Percentiles rank a stretch among this genome's conserved stretches.
phyloP scores from a whole-genome alignment of 2,888 invertebrate genomes.

The Anoncus sp. region DNA sequence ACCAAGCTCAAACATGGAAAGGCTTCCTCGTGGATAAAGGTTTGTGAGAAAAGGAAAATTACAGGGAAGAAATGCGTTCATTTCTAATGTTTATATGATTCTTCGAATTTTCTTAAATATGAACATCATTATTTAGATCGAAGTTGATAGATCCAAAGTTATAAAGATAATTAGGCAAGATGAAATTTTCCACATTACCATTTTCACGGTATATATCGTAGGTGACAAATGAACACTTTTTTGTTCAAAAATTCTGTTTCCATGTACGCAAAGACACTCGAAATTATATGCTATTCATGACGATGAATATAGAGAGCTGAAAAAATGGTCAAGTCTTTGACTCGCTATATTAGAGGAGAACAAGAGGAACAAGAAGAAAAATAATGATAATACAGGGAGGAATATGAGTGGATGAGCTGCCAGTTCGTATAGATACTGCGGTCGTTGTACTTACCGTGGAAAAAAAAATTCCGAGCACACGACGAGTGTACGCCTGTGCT shows the following conservation, averaged over 20 bases:
- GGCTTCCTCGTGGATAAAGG: no score
- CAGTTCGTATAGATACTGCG: conserved; percentile 38
- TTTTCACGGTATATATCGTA: background rate
- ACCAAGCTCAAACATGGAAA: no score
- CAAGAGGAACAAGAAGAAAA: conserved; percentile 9
- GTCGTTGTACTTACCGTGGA: conserved; percentile 49
- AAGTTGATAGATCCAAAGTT: background rate
- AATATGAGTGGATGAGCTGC: conserved; percentile 44
- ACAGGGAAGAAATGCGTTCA: no score
- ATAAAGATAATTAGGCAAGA: background rate
- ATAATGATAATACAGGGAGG: conserved; percentile 37
- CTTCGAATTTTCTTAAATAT: background rate
- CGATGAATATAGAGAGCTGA: conserved; percentile 8
- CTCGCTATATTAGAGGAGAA: conserved; percentile 5
- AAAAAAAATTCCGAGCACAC: conserved; percentile 46
- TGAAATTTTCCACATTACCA: background rate
- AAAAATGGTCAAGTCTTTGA: conserved; percentile 50
- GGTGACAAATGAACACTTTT: background rate
- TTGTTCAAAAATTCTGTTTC: background rate
- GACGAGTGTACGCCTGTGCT: conserved; percentile 54
- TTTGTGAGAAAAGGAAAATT: no score
- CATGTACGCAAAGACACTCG: background rate
- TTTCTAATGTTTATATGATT: no score
- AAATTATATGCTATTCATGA: conserved; percentile 1
- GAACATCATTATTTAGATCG: background rate